Conservation (phyloP, 1,140 invertebrate species). For the Drosophila ogumai region DNA sequence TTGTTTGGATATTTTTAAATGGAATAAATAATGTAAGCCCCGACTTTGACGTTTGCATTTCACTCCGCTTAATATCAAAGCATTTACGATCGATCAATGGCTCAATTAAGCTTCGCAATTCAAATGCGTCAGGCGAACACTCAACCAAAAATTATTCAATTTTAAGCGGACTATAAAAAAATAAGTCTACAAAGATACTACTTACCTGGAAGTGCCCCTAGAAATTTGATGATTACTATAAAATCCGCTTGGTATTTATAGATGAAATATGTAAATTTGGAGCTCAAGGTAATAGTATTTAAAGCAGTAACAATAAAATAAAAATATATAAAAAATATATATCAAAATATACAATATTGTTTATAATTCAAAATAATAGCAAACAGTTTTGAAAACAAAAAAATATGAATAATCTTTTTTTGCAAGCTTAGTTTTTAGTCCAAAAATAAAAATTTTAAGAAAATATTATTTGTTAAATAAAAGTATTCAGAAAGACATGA, state of each 20-base stretch:
- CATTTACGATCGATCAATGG: conserved; percentile 31
- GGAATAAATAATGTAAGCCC: conserved; percentile 10
- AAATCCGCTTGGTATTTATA: background rate
- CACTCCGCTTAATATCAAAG: conserved; percentile 3
- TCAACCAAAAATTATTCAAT: conserved; percentile 53
- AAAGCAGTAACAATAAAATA: background rate
- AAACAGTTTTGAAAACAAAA: background rate
- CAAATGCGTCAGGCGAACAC: conserved; percentile 65
- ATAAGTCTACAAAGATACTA: background rate
- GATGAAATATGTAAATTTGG: background rate
- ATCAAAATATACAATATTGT: background rate
- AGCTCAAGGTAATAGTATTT: background rate
- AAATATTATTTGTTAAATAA: background rate
- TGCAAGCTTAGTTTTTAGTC: background rate
- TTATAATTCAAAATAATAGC: background rate
- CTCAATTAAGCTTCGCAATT: conserved; percentile 46
- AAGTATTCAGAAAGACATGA: background rate
- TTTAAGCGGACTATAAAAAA: conserved; percentile 47
- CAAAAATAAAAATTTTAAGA: background rate
- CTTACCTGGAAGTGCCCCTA: background rate
- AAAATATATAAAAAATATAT: no score
- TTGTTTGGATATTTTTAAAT: conserved; percentile 23
- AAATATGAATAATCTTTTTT: no score
- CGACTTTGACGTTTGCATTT: conserved; percentile 27
- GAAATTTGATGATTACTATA: background rate